A percentile compares a stretch with the other conserved stretches of the same genome.
These are phyloP conservation scores for Martes martes DNA, from an alignment of 2,113 vertebrate genomes.

Conservation along the genomic window DNA sequence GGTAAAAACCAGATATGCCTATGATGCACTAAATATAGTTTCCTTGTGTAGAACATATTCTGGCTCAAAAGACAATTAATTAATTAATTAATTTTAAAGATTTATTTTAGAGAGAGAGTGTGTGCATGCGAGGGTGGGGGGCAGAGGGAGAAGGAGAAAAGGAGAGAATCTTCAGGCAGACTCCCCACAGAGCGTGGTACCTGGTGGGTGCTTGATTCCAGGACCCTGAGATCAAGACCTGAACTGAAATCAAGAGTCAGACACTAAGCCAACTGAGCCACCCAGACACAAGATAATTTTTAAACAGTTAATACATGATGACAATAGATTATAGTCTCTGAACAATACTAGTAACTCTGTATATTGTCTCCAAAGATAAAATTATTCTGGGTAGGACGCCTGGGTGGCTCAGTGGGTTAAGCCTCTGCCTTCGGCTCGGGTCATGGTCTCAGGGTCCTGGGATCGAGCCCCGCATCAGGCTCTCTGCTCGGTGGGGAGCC, in stretches of 20 bases:
- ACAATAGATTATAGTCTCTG: neutral
- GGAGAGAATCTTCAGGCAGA: neutral
- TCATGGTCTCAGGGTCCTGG: no score
- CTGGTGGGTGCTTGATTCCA: neutral
- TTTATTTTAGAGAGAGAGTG: neutral
- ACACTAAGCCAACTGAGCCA: neutral
- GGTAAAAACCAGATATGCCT: neutral
- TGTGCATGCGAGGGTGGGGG: rapidly evolving
- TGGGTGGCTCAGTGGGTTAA: no score
- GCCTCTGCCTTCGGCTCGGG: no score
- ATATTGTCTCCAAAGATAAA: neutral
- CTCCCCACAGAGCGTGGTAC: neutral
- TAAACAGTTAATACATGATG: neutral
- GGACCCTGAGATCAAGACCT: neutral
- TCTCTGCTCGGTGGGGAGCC: no score
- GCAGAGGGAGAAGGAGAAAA: neutral
- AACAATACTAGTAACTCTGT: neutral
- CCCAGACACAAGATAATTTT: neutral
- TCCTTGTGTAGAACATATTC: neutral
- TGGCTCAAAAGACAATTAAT: neutral
- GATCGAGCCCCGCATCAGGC: rapidly evolving
- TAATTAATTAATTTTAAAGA: neutral
- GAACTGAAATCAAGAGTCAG: neutral
- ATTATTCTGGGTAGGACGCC: neutral
- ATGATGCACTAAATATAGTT: neutral